Conservation (phyloP, 2,797 vertebrate species). For the Capromys pilorides region DNA sequence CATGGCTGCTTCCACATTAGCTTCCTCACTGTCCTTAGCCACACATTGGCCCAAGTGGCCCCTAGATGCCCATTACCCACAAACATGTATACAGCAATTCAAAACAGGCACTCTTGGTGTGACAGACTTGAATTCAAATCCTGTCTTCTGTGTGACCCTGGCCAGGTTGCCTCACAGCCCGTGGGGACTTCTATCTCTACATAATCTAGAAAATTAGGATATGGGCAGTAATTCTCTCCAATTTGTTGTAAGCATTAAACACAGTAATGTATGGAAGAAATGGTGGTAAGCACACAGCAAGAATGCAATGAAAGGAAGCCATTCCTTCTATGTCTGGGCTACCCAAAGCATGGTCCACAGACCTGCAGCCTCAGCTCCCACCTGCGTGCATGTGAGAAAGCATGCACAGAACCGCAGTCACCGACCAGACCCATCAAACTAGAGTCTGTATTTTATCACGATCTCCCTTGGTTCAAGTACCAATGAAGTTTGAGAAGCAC, state of each 20-base stretch:
- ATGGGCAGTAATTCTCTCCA: neutral
- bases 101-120: neutral
- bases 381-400: neutral
- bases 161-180: neutral
- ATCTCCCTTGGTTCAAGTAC: neutral
- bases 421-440: neutral
- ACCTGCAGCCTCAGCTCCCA: neutral
- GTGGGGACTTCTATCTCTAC: neutral
- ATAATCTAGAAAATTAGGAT: neutral
- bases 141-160: neutral
- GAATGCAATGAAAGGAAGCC: neutral
- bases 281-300: neutral
- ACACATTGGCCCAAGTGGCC: neutral
- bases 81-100: rapidly evolving
- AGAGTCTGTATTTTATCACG: neutral
- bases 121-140: neutral
- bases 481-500: neutral
- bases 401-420: neutral
- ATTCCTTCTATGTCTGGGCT: neutral
- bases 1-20: too few relatives aligned
- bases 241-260: neutral
- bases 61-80: neutral
- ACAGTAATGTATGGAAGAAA: neutral
- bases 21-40: neutral
- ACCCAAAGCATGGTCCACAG: neutral